These are phyloP conservation scores for Pterocles orientalis DNA, from an alignment of 2,113 vertebrate species.

Conservation along the genomic window DNA sequence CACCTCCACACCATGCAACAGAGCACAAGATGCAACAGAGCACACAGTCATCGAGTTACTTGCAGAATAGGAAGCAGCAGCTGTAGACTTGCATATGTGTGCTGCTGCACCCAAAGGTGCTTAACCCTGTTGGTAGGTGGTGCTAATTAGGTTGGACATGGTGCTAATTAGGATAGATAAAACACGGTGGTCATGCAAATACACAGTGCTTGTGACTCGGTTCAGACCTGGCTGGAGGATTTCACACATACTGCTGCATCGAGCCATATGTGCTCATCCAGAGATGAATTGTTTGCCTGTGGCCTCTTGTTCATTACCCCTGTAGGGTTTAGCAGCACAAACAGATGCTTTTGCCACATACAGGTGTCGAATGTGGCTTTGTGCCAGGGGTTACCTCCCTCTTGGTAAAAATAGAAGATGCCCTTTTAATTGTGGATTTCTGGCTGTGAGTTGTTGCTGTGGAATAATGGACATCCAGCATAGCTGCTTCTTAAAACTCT, in stretches of 20 bases:
- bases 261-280: not conserved
- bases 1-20: not conserved
- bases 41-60: not conserved
- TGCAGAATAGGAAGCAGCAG: not conserved
- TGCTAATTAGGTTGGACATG: constrained; percentile 37
- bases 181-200: not conserved
- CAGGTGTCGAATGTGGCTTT: not conserved
- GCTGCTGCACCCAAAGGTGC: not conserved
- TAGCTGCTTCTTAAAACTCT: not conserved
- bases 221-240: constrained; percentile 5
- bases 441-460: not conserved
- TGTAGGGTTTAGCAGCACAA: not conserved
- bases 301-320: not conserved
- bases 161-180: constrained; percentile 38
- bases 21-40: not conserved
- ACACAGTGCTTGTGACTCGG: not conserved
- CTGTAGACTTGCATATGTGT: not conserved
- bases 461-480: not conserved
- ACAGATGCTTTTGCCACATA: constrained; percentile 9
- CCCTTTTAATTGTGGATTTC: not conserved
- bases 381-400: not conserved
- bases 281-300: not conserved
- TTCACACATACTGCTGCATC: not conserved
- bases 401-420: not conserved
- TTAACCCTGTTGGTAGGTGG: constrained; percentile 51